Evolutionary conservation across 2,797 vertebrate species (phyloP).

Genomic region (Channallabes apus): DNA sequence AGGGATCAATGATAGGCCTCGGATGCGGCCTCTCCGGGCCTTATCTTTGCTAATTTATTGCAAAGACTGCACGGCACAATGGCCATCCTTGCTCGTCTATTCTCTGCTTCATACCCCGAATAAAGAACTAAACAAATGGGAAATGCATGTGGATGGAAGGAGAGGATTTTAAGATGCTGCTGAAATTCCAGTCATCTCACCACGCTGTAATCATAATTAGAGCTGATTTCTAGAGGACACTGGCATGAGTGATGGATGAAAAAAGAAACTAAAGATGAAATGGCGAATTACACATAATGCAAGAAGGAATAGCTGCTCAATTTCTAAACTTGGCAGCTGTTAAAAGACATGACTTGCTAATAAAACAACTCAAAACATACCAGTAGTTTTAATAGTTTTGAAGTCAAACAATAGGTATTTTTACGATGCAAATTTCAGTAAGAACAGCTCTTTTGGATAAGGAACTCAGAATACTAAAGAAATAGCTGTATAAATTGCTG

Average conservation of each 20-base stretch:
- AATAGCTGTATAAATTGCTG: neutral
- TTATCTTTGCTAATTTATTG: constrained; percentile 80
- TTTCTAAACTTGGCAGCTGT: constrained; percentile 23
- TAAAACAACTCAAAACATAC: constrained; percentile 16
- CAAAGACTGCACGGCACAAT: constrained; percentile 40
- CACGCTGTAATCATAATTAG: constrained; percentile 22
- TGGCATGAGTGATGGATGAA: constrained; percentile 36
- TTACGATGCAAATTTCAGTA: neutral
- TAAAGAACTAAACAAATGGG: constrained; percentile 20
- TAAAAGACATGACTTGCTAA: constrained; percentile 25
- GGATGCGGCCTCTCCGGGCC: constrained; percentile 64
- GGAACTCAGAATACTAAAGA: neutral
- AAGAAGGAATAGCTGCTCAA: constrained; percentile 14
- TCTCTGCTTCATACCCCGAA: constrained; percentile 17
- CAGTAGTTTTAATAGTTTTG: neutral
- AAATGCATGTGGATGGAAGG: neutral
- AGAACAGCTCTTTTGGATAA: neutral
- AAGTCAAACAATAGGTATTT: neutral
- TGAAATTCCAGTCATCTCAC: constrained; percentile 20
- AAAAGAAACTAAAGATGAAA: constrained; percentile 38
- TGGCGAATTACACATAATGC: constrained; percentile 32
- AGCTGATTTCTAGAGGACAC: constrained; percentile 34
- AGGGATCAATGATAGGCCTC: constrained; percentile 74
- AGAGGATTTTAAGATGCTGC: neutral
- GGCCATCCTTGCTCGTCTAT: neutral